Conservation (phyloP, 2,888 invertebrate species). For the Nomada fucata region DNA sequence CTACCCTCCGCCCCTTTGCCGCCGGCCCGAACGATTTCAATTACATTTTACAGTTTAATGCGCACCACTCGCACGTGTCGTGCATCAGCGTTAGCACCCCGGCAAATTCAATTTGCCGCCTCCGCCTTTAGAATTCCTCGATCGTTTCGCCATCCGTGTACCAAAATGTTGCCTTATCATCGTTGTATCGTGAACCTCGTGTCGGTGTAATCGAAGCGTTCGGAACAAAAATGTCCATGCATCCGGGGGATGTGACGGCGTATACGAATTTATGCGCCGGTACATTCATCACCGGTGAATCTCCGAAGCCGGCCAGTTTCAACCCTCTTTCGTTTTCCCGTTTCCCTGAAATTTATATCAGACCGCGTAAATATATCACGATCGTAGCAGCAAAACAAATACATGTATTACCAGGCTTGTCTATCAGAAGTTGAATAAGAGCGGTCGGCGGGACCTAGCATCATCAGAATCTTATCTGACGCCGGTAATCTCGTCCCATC, state of each 20-base stretch:
- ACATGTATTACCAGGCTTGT: slow-evolving; percentile 52
- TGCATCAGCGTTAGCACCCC: background rate
- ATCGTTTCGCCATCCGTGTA: background rate
- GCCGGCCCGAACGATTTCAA: background rate
- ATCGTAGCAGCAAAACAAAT: slow-evolving; percentile 35
- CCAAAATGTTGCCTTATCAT: background rate
- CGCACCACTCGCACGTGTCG: background rate
- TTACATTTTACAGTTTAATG: slow-evolving; percentile 11
- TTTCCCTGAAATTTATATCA: slow-evolving; percentile 30
- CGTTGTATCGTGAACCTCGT: background rate
- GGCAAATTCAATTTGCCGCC: slow-evolving; percentile 9
- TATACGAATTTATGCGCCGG: background rate
- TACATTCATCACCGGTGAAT: slow-evolving; percentile 39
- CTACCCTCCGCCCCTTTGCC: no score
- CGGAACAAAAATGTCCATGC: background rate
- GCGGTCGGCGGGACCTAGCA: slow-evolving; percentile 57
- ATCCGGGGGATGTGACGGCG: background rate
- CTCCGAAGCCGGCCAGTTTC: background rate
- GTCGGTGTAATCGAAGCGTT: background rate
- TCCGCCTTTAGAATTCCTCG: background rate
- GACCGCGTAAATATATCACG: slow-evolving; percentile 39
- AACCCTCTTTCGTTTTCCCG: slow-evolving; percentile 29
- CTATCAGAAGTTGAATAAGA: slow-evolving; percentile 55
- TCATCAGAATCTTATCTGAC: slow-evolving; percentile 69
- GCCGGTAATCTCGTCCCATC: slow-evolving; percentile 63